Conservation (phyloP, 2,113 vertebrate genomes). For the Bungarus multicinctus region DNA sequence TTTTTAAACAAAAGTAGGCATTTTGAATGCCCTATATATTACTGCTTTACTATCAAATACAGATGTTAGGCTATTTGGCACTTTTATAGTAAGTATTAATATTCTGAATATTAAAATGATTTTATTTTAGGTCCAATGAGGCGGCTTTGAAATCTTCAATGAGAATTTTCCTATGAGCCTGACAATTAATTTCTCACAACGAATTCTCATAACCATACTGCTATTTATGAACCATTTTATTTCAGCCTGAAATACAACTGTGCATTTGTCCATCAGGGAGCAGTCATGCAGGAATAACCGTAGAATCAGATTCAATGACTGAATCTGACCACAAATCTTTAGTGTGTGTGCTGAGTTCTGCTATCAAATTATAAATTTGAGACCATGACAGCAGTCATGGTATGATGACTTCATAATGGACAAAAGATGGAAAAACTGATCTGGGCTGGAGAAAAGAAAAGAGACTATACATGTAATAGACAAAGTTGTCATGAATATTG, state of each 20-base stretch:
- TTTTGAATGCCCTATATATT: slow-evolving; percentile 58
- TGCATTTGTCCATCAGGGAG: not conserved
- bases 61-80: slow-evolving; percentile 6
- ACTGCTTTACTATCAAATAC: slow-evolving; percentile 34
- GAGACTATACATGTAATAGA: not conserved
- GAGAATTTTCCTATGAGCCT: not conserved
- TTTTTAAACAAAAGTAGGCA: slow-evolving; percentile 59
- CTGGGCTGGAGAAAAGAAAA: not conserved
- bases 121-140: not conserved
- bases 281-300: not conserved
- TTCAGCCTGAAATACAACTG: slow-evolving; percentile 6
- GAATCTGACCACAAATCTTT: not conserved
- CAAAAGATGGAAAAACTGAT: slow-evolving; percentile 3
- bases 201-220: not conserved
- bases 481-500: not conserved
- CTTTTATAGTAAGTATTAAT: slow-evolving; percentile 2
- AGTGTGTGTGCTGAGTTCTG: not conserved
- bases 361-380: not conserved
- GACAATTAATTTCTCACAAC: not conserved
- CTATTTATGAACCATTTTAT: slow-evolving; percentile 4
- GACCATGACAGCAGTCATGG: not conserved
- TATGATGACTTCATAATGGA: slow-evolving; percentile 2
- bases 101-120: not conserved
- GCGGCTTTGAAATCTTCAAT: not conserved
- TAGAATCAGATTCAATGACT: not conserved